Conservation (phyloP, 2,113 vertebrate genomes). For the Cololabis saira region DNA sequence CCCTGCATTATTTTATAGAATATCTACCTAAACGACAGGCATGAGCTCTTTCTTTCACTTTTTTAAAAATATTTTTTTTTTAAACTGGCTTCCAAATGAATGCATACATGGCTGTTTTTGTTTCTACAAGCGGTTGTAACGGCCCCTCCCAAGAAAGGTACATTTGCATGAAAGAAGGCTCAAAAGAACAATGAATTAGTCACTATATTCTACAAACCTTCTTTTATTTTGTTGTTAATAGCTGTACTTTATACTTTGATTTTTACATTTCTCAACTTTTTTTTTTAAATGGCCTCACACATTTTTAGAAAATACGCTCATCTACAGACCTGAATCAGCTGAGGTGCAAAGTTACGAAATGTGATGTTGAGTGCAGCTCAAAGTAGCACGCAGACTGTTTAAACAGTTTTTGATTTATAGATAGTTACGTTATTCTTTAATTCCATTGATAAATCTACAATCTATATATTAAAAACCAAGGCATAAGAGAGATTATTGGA, state of each 20-base stretch:
- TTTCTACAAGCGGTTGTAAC: slow-evolving; percentile 60
- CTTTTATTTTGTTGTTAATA: slow-evolving; percentile 23
- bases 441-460: slow-evolving; percentile 2
- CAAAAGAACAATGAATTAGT: slow-evolving; percentile 41
- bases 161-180: slow-evolving; percentile 70
- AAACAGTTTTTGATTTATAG: slow-evolving; percentile 14
- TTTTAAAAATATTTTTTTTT: slow-evolving; percentile 16
- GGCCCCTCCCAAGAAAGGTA: slow-evolving; percentile 57
- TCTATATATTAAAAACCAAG: slow-evolving; percentile 20
- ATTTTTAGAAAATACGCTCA: slow-evolving; percentile 4
- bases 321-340: slow-evolving; percentile 15
- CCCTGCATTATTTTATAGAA: slow-evolving; percentile 50
- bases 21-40: slow-evolving; percentile 51
- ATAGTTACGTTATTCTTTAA: slow-evolving; percentile 21
- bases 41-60: slow-evolving; percentile 51
- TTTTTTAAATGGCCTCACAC: slow-evolving; percentile 18
- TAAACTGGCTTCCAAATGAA: slow-evolving; percentile 56
- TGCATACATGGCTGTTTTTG: slow-evolving; percentile 64
- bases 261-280: slow-evolving; percentile 8
- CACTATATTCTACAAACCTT: slow-evolving; percentile 42
- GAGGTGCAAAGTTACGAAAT: slow-evolving; percentile 31
- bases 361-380: slow-evolving; percentile 32
- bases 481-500: slow-evolving; percentile 7
- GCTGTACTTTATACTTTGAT: slow-evolving; percentile 21
- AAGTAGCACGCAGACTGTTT: slow-evolving; percentile 28